Evolutionary conservation across 1,140 invertebrate genomes (phyloP), one percentile per base, ranked within the genome.

Genomic region (Drosophila erecta): DNA sequence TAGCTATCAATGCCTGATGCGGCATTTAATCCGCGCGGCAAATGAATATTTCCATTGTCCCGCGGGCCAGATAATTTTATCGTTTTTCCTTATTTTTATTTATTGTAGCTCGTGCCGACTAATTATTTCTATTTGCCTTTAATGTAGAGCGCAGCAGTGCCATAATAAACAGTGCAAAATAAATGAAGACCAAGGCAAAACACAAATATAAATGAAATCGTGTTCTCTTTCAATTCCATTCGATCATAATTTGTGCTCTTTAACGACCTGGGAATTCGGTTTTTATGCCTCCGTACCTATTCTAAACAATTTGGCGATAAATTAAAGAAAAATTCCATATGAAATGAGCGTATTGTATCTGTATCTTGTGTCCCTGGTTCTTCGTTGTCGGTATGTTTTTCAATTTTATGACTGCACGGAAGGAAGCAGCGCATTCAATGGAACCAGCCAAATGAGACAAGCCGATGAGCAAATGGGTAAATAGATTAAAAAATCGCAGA

Each of bases 111-210:
- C 20, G 65, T 74, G 67, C 74, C 40, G 64, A 73, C 73, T 87
- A 87, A 87, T 89, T 87, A 87, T 87, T 89, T 64, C 43, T 87
- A 87, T 87, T 86, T 86, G 83, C 73, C 51, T 62, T 76, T 44
- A 83, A 76, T 67, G 58, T 64, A 43, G 37, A 49, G 47, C 43
- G 40, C 38, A 53, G 47, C 47, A 11, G 30, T 38, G 62, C 49
- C 66, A 67, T 56, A 78, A 85, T 64, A 76, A 81, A 55, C 56
- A 59, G 14, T 46, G 54, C 24, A 33, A 38, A 60, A 59, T 70
- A 40, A 70, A 70, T 70, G 35, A 56, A 56, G 64, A 67, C 20
- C 38, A 74, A 17, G 69, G 75, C 43, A 58, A 51, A 35, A 60
- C 22, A 24, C 57, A 30, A 10, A 38, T 15, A 24, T 37, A n/a